Base-by-base conservation (phyloP, 2,888 invertebrate genomes). In the Leptinotarsa juncta region DNA sequence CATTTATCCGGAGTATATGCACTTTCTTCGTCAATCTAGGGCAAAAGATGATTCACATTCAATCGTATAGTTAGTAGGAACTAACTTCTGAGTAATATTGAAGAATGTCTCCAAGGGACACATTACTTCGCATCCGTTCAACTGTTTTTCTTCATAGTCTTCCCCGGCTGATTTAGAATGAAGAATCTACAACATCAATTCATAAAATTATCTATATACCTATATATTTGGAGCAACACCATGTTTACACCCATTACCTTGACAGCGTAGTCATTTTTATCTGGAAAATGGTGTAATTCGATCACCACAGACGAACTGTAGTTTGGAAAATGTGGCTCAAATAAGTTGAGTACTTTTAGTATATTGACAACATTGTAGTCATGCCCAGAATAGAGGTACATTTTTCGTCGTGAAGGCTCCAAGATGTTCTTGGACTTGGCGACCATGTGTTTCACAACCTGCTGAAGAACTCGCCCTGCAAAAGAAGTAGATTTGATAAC, bases 301-400 rank as follows among this genome's bases (percentile, higher is more conserved):
- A 87, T 79, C 2, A 86, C 78, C 48, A 84, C 84, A 14, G 87
- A 86, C 5, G 85, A 81, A 69, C 85, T 83, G 73, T 85, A 87
- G 55, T 83, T 82, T 1, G 86, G 86, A 71, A 87, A 83, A 76
- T 89, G 89, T 0, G 88, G 86, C 69, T 88, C 80, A 82, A 86
- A 91, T 20, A 90, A 84, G 15, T 87, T 85, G n/a, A 92, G 83
- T 48, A 89, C 88, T 18, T 85, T 84, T 55, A 91, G 84, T 49
- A 91, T 79, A 53, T 90, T 88, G 16, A 90, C 87, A 10, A 92
- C 86, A 49, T 91, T 91, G 4, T 90, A 89, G 81, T 92, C 92
- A 83, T 92, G 92, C 2, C 89, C 90, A 51, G 90, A 88, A 83
- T 89, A 90, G 42, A 90, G 79, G 79, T 85, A 87, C 50, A 90